Evolutionary conservation across 2,888 invertebrate genomes (phyloP).

Genomic region (Aromia moschata): DNA sequence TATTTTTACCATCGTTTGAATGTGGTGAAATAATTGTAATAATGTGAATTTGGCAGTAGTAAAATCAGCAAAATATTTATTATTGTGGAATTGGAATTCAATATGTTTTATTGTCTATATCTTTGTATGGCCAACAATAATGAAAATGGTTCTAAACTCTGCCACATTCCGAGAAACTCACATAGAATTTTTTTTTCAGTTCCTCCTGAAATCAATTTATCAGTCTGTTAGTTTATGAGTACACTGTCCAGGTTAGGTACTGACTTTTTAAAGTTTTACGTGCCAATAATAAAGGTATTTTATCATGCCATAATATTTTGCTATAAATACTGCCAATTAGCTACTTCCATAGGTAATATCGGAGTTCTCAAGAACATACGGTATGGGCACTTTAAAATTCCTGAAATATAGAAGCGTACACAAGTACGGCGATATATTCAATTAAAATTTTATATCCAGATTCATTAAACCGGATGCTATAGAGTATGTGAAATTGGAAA

Average conservation of each 20-base stretch:
- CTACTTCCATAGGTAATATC: conserved; percentile 9
- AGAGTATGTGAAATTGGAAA: too few species aligned
- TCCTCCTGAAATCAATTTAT: too few species aligned
- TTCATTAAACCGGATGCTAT: conserved; percentile 9
- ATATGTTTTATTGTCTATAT: too few species aligned
- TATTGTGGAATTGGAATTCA: too few species aligned
- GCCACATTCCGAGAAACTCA: too few species aligned
- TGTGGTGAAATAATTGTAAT: too few species aligned
- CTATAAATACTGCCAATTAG: conserved; percentile 34
- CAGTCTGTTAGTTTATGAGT: background rate
- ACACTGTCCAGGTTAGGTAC: background rate
- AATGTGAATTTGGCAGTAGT: too few species aligned
- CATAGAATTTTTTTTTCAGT: too few species aligned
- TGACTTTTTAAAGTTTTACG: conserved; percentile 25
- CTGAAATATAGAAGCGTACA: conserved; percentile 1
- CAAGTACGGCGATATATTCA: conserved; percentile 17
- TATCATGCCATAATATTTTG: conserved; percentile 32
- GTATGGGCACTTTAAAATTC: conserved; percentile 17
- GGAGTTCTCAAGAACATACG: conserved; percentile 20
- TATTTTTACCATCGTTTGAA: too few species aligned
- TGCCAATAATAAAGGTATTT: conserved; percentile 32
- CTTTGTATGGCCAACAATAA: too few species aligned
- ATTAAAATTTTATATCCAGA: conserved; percentile 18
- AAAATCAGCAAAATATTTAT: too few species aligned
- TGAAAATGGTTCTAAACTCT: too few species aligned